phyloP scores from a whole-genome alignment of 2,113 vertebrate species.

The Oryzias melastigma region DNA sequence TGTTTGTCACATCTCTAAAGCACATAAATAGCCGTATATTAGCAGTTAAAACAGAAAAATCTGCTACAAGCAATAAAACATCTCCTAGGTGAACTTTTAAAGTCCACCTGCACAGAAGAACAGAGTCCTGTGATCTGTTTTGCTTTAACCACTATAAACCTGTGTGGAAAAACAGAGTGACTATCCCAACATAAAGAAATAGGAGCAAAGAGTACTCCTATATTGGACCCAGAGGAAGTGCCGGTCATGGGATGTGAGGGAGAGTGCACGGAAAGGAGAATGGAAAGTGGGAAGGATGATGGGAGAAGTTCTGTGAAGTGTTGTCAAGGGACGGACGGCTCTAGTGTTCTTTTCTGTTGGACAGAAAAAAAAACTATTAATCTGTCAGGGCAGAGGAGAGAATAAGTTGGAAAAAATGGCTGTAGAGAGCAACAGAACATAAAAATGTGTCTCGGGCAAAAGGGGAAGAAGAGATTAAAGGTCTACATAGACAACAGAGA shows the following conservation, averaged over 20 bases:
- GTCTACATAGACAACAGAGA: constrained; percentile 8
- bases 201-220: constrained; percentile 17
- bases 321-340: constrained; percentile 51
- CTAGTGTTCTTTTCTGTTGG: constrained; percentile 50
- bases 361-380: constrained; percentile 63
- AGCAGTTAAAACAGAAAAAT: no score
- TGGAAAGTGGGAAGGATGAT: constrained; percentile 25
- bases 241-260: constrained; percentile 43
- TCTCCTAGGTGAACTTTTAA: no score
- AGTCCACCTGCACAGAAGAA: background rate
- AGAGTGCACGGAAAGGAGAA: constrained; percentile 15
- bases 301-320: constrained; percentile 51
- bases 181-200: constrained; percentile 27
- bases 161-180: constrained; percentile 1
- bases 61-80: background rate
- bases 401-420: background rate
- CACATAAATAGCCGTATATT: no score
- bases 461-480: constrained; percentile 4
- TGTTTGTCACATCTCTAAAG: no score
- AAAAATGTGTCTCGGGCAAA: constrained; percentile 20
- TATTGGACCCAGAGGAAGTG: constrained; percentile 34
- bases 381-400: constrained; percentile 32
- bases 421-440: constrained; percentile 9
- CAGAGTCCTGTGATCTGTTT: background rate
- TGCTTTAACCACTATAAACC: background rate